Evolutionary conservation across 2,113 vertebrate species (phyloP), one percentile per base, ranked within the genome.

Genomic region (Eublepharis macularius): DNA sequence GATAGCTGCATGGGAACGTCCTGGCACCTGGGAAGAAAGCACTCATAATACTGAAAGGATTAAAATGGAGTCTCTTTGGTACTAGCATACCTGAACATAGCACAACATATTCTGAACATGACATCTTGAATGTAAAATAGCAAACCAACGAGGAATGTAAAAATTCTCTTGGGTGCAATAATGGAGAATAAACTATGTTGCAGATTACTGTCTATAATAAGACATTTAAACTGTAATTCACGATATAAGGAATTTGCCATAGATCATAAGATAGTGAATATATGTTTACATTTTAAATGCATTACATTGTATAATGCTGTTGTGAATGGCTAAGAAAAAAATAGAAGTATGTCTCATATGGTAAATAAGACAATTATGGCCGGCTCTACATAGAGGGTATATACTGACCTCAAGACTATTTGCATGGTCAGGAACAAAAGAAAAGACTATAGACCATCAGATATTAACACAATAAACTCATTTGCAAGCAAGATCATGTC

Each of bases 261-360:
- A 85, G 89, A 92, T 93, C 81, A 92, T 90, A 86, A 88, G 90
- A 93, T 91, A 93, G 92, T 91, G 84, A 85, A 91, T 94, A 91
- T 95, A 86, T 92, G 90, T 89, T 93, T 93, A 94, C 72, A 66
- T 93, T 94, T 92, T 84, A 92, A 93, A 93, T 90, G 83, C 89
- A 85, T 83, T 84, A 65, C 86, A 91, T 87, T 94, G 4, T 85
- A 89, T 66, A 89, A 86, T 90, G 84, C 85, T 87, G 70, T 81
- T 90, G 84, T 88, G 63, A 91, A 89, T 83, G 72, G 16, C 69
- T 32, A 82, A 73, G 63, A 82, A n/a, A 16, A 73, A 73, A 84
- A 6, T 5, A 76, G 66, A 82, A 0, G 0, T 12, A 66, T n/a
- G 47, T 70, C 0, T 63, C 14, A 8, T 74, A 4, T 19, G 72